Conservation (phyloP, 2,888 invertebrate genomes). For the Phrixothrix hirtus region DNA sequence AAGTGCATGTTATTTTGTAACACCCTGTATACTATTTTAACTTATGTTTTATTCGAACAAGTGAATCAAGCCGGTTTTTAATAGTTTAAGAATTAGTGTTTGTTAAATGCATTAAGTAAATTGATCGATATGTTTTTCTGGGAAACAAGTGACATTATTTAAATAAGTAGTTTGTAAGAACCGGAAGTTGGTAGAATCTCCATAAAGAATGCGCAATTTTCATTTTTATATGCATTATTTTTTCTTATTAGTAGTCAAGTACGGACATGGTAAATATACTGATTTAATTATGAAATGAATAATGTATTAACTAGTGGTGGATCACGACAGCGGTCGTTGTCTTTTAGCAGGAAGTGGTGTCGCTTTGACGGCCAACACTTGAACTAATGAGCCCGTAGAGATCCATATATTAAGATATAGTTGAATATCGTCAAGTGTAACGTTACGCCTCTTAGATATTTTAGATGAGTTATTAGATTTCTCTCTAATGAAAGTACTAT, state of each 20-base stretch:
- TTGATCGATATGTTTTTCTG: not conserved
- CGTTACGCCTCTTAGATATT: constrained; percentile 39
- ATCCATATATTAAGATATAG: constrained; percentile 45
- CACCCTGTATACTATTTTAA: too few relatives aligned
- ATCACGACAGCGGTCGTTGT: constrained; percentile 46
- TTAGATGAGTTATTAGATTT: constrained; percentile 33
- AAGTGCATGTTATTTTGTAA: too few relatives aligned
- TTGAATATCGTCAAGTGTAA: constrained; percentile 41
- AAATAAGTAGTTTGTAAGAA: too few relatives aligned
- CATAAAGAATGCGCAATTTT: too few relatives aligned
- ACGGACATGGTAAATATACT: constrained; percentile 35
- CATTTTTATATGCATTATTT: not conserved
- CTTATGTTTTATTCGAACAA: too few relatives aligned
- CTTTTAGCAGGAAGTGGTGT: constrained; percentile 46
- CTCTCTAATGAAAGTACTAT: constrained; percentile 25
- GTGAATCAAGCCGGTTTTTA: too few relatives aligned
- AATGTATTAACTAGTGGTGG: constrained; percentile 39
- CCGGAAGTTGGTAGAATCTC: too few relatives aligned
- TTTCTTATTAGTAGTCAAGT: constrained; percentile 22
- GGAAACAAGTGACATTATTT: too few relatives aligned
- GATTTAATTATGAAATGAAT: constrained; percentile 44
- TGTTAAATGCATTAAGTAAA: not conserved
- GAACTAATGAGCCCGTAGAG: constrained; percentile 47
- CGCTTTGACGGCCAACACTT: constrained; percentile 47
- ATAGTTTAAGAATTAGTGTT: too few relatives aligned